Evolutionary conservation across 2,888 invertebrate species (phyloP), one percentile per base, ranked within the genome.

Genomic region (Tipula vernalis): DNA sequence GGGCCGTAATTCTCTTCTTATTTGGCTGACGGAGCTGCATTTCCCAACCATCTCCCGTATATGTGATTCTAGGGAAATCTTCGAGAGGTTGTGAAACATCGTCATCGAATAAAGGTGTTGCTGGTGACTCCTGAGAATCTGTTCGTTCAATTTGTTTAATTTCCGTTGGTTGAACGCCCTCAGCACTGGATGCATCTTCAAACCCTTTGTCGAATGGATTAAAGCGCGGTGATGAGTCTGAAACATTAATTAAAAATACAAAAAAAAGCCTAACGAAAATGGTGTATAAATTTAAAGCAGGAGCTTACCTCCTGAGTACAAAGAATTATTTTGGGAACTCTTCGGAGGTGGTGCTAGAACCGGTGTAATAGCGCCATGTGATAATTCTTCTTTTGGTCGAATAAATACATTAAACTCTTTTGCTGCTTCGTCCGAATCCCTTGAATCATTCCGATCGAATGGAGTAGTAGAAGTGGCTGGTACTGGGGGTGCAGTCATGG

Each of bases 21-120:
- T 97, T 97, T 1, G 98, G 98, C 90, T 98, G 98, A 1, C 99
- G 94, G 86, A 99, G 92, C 89, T 98, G 97, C 96, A 99, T 96
- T 90, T 98, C 98, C 98, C 99, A 99, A 39, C 98, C 98, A 36
- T 97, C 95, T 0, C 95, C 97, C 0, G 92, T 91, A 90, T 95
- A 96, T 88, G 93, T 93, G 42, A 95, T 94, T 86, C 98, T 94
- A 10, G 98, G 97, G 91, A 98, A 99, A 86, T 96, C 96, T 91
- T 97, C 97, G 87, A 99, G 92, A 0, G 98, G 98, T 91, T 96
- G 95, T 0, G 98, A 97, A 85, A 97, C 95, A 91, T 98, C 98
- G 88, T 98, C 98, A 90, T 98, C 98, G 91, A 96, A 98, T 39
- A 98, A 93, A 12, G 98, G 98, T 12, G 98, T 97, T n/a, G 97